phyloP scores from a whole-genome alignment of 2,113 vertebrate species.

The Nansenia antarctica region DNA sequence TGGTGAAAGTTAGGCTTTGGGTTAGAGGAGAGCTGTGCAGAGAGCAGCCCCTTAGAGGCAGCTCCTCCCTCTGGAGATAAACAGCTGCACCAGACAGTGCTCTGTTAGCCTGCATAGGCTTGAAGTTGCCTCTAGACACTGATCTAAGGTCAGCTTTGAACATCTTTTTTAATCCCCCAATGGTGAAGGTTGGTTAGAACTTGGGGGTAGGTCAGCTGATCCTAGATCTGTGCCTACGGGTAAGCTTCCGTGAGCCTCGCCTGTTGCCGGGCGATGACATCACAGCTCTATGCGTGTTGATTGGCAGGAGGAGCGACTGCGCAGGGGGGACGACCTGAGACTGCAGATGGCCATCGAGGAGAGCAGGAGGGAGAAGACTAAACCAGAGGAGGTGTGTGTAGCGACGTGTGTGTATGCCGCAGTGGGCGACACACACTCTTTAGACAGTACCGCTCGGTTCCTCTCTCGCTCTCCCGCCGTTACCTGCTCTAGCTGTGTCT shows the following conservation, averaged over 20 bases:
- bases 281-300: slow-evolving; percentile 44
- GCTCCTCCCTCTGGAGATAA: not conserved
- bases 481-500: slow-evolving; percentile 45
- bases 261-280: slow-evolving; percentile 31
- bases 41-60: not conserved
- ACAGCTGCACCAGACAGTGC: not conserved
- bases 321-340: slow-evolving; percentile 87
- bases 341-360: slow-evolving; percentile 94
- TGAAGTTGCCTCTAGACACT: not conserved
- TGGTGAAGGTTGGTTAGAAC: not conserved
- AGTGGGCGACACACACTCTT: slow-evolving; percentile 23
- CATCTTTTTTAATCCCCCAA: not conserved
- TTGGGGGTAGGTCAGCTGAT: slow-evolving; percentile 17
- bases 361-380: slow-evolving; percentile 84
- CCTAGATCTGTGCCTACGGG: slow-evolving; percentile 25
- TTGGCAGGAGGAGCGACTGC: slow-evolving; percentile 87
- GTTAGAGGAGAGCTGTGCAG: too few species aligned
- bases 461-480: slow-evolving; percentile 41
- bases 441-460: slow-evolving; percentile 10
- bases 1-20: too few species aligned
- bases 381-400: slow-evolving; percentile 79
- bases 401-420: not conserved
- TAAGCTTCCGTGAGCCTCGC: not conserved
- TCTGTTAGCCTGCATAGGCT: not conserved
- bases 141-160: slow-evolving; percentile 10